Conservation (phyloP, 2,888 invertebrate genomes). For the Alloscopus bannaensis region DNA sequence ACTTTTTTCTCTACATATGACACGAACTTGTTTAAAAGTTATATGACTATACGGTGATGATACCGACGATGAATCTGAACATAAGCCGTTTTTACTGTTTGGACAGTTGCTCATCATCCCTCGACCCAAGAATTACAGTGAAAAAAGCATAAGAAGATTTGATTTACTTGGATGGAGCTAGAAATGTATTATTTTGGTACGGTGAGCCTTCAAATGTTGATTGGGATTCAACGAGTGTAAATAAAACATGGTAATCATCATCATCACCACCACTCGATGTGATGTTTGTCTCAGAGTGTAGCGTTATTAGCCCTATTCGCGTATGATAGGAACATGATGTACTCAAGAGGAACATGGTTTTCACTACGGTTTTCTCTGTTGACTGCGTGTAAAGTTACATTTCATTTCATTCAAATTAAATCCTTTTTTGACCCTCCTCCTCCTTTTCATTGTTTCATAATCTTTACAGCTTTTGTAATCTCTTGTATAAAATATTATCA, state of each 20-base stretch:
- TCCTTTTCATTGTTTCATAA: conserved; percentile 7
- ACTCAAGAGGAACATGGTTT: background rate
- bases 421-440: conserved; percentile 42
- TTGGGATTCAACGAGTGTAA: too few species aligned
- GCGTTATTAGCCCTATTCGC: too few species aligned
- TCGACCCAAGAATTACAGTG: background rate
- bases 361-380: conserved; percentile 12
- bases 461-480: conserved; percentile 29
- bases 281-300: too few species aligned
- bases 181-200: too few species aligned
- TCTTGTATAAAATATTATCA: conserved; percentile 3
- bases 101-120: conserved; percentile 36
- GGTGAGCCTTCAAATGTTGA: too few species aligned
- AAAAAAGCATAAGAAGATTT: too few species aligned
- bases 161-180: too few species aligned
- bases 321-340: too few species aligned
- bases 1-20: conserved; percentile 33
- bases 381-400: conserved; percentile 13
- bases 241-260: background rate
- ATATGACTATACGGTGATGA: too few species aligned
- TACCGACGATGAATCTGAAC: conserved; percentile 8
- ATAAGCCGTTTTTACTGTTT: conserved; percentile 32
- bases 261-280: background rate
- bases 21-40: conserved; percentile 49
- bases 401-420: conserved; percentile 30